phyloP scores from a whole-genome alignment of 2,888 invertebrate genomes.

The Dasypolia templi region DNA sequence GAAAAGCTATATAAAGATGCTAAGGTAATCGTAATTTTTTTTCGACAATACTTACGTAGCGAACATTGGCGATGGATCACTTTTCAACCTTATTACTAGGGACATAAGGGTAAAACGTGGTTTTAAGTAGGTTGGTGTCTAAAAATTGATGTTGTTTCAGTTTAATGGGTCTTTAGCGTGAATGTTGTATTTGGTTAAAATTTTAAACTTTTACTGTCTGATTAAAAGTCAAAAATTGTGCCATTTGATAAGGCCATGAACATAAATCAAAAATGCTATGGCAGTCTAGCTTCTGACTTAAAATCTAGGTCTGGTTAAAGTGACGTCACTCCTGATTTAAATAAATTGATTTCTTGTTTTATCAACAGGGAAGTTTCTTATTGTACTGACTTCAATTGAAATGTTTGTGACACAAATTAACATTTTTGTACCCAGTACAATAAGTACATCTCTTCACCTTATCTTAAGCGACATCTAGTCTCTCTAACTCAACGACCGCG shows the following conservation, averaged over 20 bases:
- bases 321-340: background rate
- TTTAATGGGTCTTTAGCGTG: background rate
- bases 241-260: background rate
- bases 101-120: background rate
- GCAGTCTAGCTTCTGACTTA: background rate
- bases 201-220: background rate
- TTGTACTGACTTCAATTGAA: background rate
- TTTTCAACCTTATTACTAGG: background rate
- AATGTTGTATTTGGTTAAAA: background rate
- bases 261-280: background rate
- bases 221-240: background rate
- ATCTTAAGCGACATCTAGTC: constrained; percentile 43
- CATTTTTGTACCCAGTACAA: background rate
- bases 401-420: background rate
- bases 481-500: constrained; percentile 46
- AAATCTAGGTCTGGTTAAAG: background rate
- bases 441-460: background rate
- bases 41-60: background rate
- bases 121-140: background rate
- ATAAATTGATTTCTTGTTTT: background rate
- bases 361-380: background rate
- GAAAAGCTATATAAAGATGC: background rate
- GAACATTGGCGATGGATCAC: background rate
- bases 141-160: background rate
- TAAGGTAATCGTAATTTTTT: background rate